phyloP scores from a whole-genome alignment of 2,888 invertebrate genomes.

The Leucophenga montana region DNA sequence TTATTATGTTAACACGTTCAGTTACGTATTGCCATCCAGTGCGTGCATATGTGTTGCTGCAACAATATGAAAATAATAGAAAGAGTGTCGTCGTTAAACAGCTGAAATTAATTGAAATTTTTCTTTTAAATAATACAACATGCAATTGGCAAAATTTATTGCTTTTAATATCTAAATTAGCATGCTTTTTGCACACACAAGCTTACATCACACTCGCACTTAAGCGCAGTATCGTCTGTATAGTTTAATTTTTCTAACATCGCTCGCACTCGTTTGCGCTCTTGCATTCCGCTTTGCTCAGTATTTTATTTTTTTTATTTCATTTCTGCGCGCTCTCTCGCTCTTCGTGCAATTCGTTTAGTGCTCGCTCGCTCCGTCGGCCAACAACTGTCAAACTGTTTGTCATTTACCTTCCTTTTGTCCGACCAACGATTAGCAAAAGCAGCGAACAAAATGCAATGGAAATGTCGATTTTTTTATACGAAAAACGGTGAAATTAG shows the following conservation, averaged over 20 bases:
- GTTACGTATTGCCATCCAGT: no score
- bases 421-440: conserved; percentile 50
- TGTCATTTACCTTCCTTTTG: conserved; percentile 57
- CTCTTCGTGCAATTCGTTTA: neutral
- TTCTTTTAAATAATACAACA: no score
- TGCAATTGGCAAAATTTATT: no score
- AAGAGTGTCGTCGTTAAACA: neutral
- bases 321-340: neutral
- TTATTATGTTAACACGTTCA: no score
- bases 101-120: no score
- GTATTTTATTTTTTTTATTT: no score
- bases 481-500: conserved; percentile 6
- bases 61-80: neutral
- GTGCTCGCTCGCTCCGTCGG: neutral
- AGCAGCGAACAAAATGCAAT: neutral
- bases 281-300: no score
- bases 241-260: neutral
- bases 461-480: no score
- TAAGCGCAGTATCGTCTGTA: no score
- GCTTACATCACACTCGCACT: no score
- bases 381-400: conserved; percentile 22
- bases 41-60: neutral
- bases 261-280: neutral
- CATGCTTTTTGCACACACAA: no score
- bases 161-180: no score